phyloP scores from a whole-genome alignment of 2,797 vertebrate genomes.

The Coreius guichenoti region DNA sequence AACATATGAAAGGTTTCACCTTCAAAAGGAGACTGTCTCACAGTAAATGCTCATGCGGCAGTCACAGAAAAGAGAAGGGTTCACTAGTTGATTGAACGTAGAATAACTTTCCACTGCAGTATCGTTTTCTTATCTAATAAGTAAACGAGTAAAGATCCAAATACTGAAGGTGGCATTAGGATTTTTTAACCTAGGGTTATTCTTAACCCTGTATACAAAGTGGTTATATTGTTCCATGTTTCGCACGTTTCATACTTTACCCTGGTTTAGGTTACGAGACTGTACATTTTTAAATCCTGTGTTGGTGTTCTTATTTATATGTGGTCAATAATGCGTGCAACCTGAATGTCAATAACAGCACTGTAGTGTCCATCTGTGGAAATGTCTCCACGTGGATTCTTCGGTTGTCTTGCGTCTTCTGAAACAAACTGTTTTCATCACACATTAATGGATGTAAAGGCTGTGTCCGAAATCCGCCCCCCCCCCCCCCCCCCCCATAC shows the following conservation, averaged over 20 bases:
- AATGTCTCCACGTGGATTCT: not conserved
- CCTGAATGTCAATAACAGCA: not conserved
- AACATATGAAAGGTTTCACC: slow-evolving; percentile 44
- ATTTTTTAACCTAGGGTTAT: not conserved
- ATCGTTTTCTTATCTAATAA: not conserved
- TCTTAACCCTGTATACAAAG: no score
- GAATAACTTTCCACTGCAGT: not conserved
- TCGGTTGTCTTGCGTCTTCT: not conserved
- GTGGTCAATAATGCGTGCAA: not conserved
- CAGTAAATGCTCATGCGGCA: not conserved
- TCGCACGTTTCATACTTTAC: not conserved
- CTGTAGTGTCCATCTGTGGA: not conserved
- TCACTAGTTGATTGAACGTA: not conserved
- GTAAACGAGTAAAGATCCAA: not conserved
- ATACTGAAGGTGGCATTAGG: not conserved
- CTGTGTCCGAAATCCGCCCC: no score
- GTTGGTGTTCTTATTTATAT: not conserved
- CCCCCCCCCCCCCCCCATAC: no score
- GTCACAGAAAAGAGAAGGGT: not conserved
- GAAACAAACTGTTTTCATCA: not conserved
- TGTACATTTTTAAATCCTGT: no score
- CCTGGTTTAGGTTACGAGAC: not conserved
- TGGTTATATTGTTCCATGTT: not conserved
- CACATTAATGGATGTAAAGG: not conserved
- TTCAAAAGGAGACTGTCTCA: slow-evolving; percentile 22